Percentiles rank a stretch among this genome's conserved stretches.
These are phyloP conservation scores for Heterochromis multidens DNA, from an alignment of 2,113 vertebrate genomes.

Conservation along the genomic window DNA sequence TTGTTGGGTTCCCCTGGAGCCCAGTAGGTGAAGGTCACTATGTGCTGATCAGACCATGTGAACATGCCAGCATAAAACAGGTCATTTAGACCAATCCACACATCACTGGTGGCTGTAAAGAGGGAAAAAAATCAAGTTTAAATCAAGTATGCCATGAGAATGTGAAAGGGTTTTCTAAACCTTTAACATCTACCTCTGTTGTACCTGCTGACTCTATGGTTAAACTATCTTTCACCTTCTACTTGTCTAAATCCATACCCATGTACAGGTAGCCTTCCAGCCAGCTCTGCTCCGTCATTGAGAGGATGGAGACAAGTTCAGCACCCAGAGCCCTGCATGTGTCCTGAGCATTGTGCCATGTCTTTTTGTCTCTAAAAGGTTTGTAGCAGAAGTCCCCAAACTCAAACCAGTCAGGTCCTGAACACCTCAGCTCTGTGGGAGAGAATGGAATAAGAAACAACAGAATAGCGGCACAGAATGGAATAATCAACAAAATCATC, in stretches of 20 bases:
- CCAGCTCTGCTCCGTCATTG: slow-evolving; percentile 77
- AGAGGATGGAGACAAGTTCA: slow-evolving; percentile 73
- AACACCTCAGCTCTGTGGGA: slow-evolving; percentile 73
- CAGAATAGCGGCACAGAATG: neutral
- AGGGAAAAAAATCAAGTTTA: neutral
- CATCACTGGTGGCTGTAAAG: slow-evolving; percentile 64
- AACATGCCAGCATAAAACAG: slow-evolving; percentile 55
- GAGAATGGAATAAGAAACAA: neutral
- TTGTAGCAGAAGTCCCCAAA: slow-evolving; percentile 81
- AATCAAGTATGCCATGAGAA: neutral
- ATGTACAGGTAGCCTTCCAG: slow-evolving; percentile 76
- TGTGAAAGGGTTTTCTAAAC: neutral
- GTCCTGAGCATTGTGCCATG: slow-evolving; percentile 58
- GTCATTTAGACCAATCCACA: slow-evolving; percentile 78
- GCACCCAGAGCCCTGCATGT: slow-evolving; percentile 66
- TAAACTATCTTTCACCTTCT: neutral
- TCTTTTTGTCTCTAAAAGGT: slow-evolving; percentile 64
- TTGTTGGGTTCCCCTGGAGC: slow-evolving; percentile 78
- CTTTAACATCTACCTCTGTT: neutral
- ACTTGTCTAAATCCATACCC: slow-evolving; percentile 44
- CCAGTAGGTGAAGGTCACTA: slow-evolving; percentile 75
- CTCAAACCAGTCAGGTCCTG: slow-evolving; percentile 75
- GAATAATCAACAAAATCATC: neutral
- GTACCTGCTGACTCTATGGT: neutral
- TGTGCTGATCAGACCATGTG: slow-evolving; percentile 70